phyloP scores from a whole-genome alignment of 2,888 invertebrate genomes.

The Deroplatys truncata region DNA sequence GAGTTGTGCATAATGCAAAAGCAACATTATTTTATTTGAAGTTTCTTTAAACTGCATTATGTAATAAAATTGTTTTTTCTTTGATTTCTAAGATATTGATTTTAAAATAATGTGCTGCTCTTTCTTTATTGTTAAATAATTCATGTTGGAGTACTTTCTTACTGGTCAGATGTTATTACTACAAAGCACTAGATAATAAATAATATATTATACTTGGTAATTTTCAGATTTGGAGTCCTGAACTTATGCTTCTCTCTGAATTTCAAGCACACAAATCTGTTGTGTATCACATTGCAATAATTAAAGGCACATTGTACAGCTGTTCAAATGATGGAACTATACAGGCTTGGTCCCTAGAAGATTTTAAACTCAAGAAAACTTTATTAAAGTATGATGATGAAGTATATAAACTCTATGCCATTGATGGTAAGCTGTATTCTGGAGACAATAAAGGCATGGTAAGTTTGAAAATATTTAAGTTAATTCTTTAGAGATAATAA shows the following conservation, averaged over 20 bases:
- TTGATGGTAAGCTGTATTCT: constrained; percentile 48
- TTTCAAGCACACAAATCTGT: constrained; percentile 57
- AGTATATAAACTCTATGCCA: constrained; percentile 44
- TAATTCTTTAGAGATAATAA: too few relatives aligned
- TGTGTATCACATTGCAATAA: constrained; percentile 56
- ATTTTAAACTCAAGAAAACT: constrained; percentile 41
- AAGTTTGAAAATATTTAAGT: constrained; percentile 38
- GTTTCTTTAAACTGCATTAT: too few relatives aligned
- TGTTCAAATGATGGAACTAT: constrained; percentile 62
- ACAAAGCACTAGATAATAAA: too few relatives aligned
- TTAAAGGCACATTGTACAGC: constrained; percentile 53
- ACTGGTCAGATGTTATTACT: too few relatives aligned
- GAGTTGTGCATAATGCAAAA: too few relatives aligned
- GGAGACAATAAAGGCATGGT: constrained; percentile 63
- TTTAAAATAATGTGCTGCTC: too few relatives aligned
- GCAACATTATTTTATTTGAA: too few relatives aligned
- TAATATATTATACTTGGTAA: too few relatives aligned
- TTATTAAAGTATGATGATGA: constrained; percentile 44
- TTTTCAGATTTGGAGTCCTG: constrained; percentile 47
- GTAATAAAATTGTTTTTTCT: too few relatives aligned
- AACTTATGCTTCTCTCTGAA: constrained; percentile 45
- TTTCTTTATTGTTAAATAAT: too few relatives aligned
- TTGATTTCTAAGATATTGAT: too few relatives aligned
- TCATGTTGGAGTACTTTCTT: too few relatives aligned
- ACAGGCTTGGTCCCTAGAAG: constrained; percentile 53